phyloP scores from a whole-genome alignment of 1,140 invertebrate species.

The Papilio aristodemus region DNA sequence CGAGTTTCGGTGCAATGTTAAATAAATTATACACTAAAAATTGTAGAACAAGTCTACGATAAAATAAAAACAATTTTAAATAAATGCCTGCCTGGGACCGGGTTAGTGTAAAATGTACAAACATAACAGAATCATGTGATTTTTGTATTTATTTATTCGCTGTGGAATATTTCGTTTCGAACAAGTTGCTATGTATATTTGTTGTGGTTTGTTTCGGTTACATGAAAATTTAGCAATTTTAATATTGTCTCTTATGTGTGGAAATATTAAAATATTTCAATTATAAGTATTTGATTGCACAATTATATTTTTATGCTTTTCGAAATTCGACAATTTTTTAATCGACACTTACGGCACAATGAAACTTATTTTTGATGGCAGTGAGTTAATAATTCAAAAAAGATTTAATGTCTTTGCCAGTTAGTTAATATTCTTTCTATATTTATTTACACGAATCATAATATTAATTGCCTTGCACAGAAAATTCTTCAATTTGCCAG shows the following conservation, averaged over 20 bases:
- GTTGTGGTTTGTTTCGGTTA: not conserved
- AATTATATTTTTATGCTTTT: too few relatives aligned
- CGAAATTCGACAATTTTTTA: too few relatives aligned
- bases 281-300: too few relatives aligned
- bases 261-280: too few relatives aligned
- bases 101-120: slow-evolving; percentile 61
- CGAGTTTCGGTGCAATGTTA: slow-evolving; percentile 57
- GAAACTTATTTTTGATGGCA: too few relatives aligned
- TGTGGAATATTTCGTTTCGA: not conserved
- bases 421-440: too few relatives aligned
- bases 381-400: too few relatives aligned
- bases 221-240: not conserved
- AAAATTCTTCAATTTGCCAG: not conserved
- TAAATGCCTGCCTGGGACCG: slow-evolving; percentile 66
- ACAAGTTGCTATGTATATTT: not conserved
- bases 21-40: slow-evolving; percentile 65
- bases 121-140: slow-evolving; percentile 50
- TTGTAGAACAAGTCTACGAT: slow-evolving; percentile 62
- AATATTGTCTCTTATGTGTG: too few relatives aligned
- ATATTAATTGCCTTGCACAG: not conserved
- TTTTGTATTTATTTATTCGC: slow-evolving; percentile 10
- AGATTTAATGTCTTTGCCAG: too few relatives aligned
- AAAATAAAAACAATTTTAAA: slow-evolving; percentile 51
- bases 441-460: too few relatives aligned
- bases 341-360: too few relatives aligned